Conservation (phyloP, 1,140 invertebrate species). For the Drosophila kepulauana region DNA sequence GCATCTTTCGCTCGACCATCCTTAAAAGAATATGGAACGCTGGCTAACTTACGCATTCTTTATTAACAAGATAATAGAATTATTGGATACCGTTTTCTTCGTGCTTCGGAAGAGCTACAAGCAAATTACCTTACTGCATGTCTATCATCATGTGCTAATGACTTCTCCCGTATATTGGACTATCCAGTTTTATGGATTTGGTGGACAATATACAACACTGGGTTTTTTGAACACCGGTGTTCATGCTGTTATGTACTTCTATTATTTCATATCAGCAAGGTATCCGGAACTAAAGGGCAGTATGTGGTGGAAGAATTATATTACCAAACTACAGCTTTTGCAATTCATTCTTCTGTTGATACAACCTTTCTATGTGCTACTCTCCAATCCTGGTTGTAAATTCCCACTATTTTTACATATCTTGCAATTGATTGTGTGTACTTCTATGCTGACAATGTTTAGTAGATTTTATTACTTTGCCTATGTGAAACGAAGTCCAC, state of each 20-base stretch:
- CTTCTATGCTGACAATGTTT: constrained; percentile 90
- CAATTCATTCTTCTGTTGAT: constrained; percentile 90
- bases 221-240: constrained; percentile 91
- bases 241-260: constrained; percentile 92
- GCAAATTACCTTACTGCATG: constrained; percentile 93
- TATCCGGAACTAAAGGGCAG: constrained; percentile 88
- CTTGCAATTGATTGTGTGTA: constrained; percentile 82
- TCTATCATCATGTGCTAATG: constrained; percentile 92
- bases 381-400: constrained; percentile 88
- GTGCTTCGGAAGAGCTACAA: constrained; percentile 93
- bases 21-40: constrained; percentile 13
- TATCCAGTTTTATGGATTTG: constrained; percentile 70
- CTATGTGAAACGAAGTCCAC: constrained; percentile 31
- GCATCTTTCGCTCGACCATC: constrained; percentile 16
- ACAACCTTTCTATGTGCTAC: constrained; percentile 87
- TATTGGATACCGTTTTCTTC: constrained; percentile 93
- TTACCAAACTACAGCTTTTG: constrained; percentile 91
- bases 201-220: constrained; percentile 89
- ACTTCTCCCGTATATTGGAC: not conserved
- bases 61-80: constrained; percentile 85
- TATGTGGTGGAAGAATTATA: constrained; percentile 87
- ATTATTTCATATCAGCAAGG: constrained; percentile 90
- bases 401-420: constrained; percentile 88
- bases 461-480: constrained; percentile 89
- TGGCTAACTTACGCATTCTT: constrained; percentile 28